Evolutionary conservation across 2,888 invertebrate species (phyloP).

Genomic region (Rhamnusium bicolor): DNA sequence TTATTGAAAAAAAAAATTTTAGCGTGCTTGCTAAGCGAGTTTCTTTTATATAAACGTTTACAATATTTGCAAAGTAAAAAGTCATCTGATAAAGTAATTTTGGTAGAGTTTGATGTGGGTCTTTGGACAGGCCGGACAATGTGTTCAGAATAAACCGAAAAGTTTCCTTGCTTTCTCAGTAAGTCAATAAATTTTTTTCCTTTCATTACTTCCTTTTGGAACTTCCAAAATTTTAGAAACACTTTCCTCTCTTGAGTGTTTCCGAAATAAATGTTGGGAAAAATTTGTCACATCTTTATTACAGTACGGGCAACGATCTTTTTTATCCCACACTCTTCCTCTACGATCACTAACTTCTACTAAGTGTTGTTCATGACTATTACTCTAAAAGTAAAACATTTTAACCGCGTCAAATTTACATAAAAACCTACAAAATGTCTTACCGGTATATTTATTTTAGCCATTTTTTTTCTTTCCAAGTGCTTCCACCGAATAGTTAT

Average conservation of each 20-base stretch:
- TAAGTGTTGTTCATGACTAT: too few relatives aligned
- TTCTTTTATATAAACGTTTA: constrained; percentile 3
- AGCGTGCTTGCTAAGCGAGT: constrained; percentile 38
- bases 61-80: background rate
- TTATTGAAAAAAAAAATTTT: constrained; percentile 43
- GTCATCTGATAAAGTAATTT: background rate
- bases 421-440: too few relatives aligned
- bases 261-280: background rate
- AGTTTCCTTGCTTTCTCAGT: constrained; percentile 3
- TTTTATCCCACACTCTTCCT: too few relatives aligned
- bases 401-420: too few relatives aligned
- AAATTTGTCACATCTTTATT: background rate
- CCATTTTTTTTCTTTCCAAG: too few relatives aligned
- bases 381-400: too few relatives aligned
- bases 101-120: background rate
- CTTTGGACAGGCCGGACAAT: background rate
- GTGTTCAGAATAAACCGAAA: background rate
- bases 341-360: background rate
- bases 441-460: too few relatives aligned
- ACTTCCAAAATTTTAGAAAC: background rate
- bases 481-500: too few relatives aligned
- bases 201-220: background rate
- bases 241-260: background rate
- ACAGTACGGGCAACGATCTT: background rate
- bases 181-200: background rate